A percentile compares a stretch with the other conserved stretches of the same genome.
These are phyloP conservation scores for Atrichornis clamosus DNA, from an alignment of 2,113 vertebrate genomes.

Conservation along the genomic window DNA sequence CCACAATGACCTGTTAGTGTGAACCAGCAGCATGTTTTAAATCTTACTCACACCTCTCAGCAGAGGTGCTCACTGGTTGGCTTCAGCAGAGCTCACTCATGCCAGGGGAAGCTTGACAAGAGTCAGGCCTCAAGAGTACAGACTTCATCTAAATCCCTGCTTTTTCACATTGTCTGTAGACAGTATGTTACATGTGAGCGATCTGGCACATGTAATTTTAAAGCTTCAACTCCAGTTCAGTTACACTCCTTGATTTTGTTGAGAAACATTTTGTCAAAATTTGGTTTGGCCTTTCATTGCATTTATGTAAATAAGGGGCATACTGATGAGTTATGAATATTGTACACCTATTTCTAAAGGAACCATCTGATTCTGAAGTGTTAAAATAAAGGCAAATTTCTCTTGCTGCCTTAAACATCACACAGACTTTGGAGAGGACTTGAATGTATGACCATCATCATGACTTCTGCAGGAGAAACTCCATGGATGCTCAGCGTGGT, in stretches of 20 bases:
- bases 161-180: conserved; percentile 24
- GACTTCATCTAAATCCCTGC: conserved; percentile 4
- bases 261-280: not conserved
- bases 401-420: conserved; percentile 40
- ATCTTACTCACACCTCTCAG: not conserved
- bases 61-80: not conserved
- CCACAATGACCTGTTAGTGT: conserved; percentile 56
- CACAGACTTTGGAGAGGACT: not conserved
- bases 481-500: not conserved
- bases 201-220: conserved; percentile 21
- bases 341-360: not conserved
- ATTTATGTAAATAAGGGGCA: not conserved
- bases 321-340: not conserved
- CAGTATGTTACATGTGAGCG: not conserved
- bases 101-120: not conserved
- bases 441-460: not conserved
- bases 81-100: not conserved
- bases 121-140: conserved; percentile 1
- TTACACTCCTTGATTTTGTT: not conserved
- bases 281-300: conserved; percentile 7
- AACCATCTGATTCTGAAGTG: not conserved
- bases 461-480: conserved; percentile 18
- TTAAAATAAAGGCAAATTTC: conserved; percentile 45
- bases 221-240: not conserved
- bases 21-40: conserved; percentile 40